Evolutionary conservation across 30 jellyfish, hydroid and myxozoan species (phyloP), one percentile per base, ranked within the genome.

Genomic region (Catostylus mosaicus): DNA sequence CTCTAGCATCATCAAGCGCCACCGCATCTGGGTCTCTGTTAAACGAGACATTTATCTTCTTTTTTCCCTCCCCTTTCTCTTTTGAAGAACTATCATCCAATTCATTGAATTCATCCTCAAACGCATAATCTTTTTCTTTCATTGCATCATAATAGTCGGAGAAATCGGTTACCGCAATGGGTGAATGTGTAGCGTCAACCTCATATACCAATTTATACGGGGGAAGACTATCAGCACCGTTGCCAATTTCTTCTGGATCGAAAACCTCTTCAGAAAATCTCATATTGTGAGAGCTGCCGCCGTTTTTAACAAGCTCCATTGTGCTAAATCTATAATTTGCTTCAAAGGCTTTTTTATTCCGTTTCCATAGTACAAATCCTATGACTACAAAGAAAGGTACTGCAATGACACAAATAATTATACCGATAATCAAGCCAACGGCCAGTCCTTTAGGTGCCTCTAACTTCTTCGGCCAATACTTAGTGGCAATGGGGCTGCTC

Each of bases 1-100:
- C 90, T 70, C 98, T 80, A 40, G 78, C 63, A 75, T 48, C 12
- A 74, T 91, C 98, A 46, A 52, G 40, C 23, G 98, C 92, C 26
- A 86, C 80, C 2, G 76, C 37, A 14, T 80, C 94, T 30, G 52
- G 57, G 52, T 91, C 88, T 19, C 96, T 68, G 77, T 91, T 91
- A 20, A 71, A 35, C 31, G 48, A 38, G 1, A 34, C 50, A 52
- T 89, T 81, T 26, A 16, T 29, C 24, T 76, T 56, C 61, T 54
- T 20, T 47, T 50, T 80, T n/a, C 86, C 85, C 22, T 29, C 69
- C 27, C 47, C 30, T 22, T 75, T 68, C 32, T 50, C 35, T 29
- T 46, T 27, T 18, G 74, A 26, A 27, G 74, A 34, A 27, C 76
- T 76, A 23, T 50, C 74, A 35, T 30, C 37, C 23, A 91, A 56